Evolutionary conservation across 2,888 invertebrate genomes (phyloP).

Genomic region (Phorcus lineatus): DNA sequence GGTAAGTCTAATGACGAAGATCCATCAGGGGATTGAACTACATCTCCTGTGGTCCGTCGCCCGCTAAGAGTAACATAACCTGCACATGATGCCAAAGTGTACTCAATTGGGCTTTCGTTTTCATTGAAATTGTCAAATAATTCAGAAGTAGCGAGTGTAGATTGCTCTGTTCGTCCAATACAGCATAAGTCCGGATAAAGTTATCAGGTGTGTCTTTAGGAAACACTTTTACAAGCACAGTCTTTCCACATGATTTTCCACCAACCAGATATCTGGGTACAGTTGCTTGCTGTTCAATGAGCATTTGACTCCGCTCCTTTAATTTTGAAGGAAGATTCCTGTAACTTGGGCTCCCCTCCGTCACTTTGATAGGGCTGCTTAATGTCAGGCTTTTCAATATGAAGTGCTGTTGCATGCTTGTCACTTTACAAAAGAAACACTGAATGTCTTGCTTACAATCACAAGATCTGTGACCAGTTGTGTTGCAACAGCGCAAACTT

Average conservation of each 20-base stretch:
- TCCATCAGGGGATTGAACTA: conserved; percentile 33
- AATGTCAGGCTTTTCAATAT: not conserved
- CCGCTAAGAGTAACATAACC: conserved; percentile 32
- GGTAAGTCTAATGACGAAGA: conserved; percentile 23
- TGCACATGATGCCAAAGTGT: conserved; percentile 36
- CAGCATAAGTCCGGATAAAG: conserved; percentile 23
- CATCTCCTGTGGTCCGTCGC: conserved; percentile 15
- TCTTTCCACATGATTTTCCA: conserved; percentile 33
- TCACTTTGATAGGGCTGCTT: not conserved
- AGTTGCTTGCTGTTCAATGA: not conserved
- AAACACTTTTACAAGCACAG: conserved; percentile 23
- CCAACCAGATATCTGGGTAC: conserved; percentile 20
- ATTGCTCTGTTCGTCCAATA: conserved; percentile 40
- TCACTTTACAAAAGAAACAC: conserved; percentile 38
- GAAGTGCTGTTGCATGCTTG: conserved; percentile 33
- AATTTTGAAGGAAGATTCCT: not conserved
- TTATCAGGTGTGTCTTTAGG: conserved; percentile 22
- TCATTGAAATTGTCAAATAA: conserved; percentile 32
- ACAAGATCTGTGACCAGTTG: conserved; percentile 26
- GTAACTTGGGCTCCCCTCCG: not conserved
- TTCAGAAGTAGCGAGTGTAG: conserved; percentile 29
- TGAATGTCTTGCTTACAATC: conserved; percentile 29
- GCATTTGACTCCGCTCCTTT: not conserved
- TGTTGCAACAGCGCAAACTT: conserved; percentile 37
- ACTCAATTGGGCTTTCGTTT: not conserved